Conservation (phyloP, 1,140 invertebrate species). For the Saccostrea glomerata region DNA sequence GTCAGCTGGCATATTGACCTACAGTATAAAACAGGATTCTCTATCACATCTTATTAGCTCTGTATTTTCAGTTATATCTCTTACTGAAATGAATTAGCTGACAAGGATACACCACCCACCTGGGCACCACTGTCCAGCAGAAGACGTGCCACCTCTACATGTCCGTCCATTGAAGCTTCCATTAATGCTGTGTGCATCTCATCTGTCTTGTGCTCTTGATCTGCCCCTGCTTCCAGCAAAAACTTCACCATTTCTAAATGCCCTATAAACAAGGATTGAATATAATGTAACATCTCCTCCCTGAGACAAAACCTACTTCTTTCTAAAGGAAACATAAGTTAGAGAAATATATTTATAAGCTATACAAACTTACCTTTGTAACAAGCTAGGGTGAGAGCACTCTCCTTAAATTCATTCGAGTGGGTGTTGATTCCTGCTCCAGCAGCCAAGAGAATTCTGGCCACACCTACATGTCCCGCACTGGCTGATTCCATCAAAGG, state of each 20-base stretch:
- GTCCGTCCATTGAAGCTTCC: slow-evolving; percentile 99
- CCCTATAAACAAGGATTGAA: slow-evolving; percentile 67
- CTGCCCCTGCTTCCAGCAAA: slow-evolving; percentile 79
- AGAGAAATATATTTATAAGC: neutral
- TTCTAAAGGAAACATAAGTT: neutral
- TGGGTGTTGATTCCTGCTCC: slow-evolving; percentile 99
- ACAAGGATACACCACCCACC: slow-evolving; percentile 79
- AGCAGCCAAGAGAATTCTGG: slow-evolving; percentile 93
- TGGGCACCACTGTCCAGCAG: slow-evolving; percentile 87
- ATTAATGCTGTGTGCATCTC: slow-evolving; percentile 99
- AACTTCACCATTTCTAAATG: slow-evolving; percentile 93
- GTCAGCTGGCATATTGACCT: slow-evolving; percentile 99
- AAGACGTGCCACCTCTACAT: slow-evolving; percentile 83
- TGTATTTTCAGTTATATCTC: neutral
- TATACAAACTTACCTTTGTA: slow-evolving; percentile 88
- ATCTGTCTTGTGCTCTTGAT: slow-evolving; percentile 97
- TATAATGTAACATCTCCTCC: no score
- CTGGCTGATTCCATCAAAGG: slow-evolving; percentile 99
- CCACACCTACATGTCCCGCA: slow-evolving; percentile 96
- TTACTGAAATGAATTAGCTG: neutral
- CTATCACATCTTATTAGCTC: neutral
- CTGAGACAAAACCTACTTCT: no score
- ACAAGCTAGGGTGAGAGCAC: slow-evolving; percentile 93
- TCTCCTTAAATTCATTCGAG: slow-evolving; percentile 97
- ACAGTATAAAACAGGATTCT: slow-evolving; percentile 43